phyloP scores from a whole-genome alignment of 1,140 invertebrate species.

The Melanaphis sacchari region DNA sequence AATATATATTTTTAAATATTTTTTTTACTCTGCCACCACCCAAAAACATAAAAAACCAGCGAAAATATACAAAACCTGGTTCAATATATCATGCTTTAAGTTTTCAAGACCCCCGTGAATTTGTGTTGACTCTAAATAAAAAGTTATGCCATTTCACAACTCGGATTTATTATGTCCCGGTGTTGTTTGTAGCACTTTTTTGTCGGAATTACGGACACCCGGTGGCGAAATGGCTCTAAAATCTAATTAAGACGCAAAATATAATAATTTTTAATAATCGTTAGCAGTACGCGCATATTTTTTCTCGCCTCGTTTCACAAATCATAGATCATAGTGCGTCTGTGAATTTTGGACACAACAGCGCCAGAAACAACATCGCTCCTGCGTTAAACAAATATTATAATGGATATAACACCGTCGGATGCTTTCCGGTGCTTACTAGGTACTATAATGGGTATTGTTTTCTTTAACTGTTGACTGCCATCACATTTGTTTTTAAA shows the following conservation, averaged over 20 bases:
- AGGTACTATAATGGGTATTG: background rate
- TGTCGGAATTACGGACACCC: slow-evolving; percentile 56
- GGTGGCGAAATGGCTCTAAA: slow-evolving; percentile 52
- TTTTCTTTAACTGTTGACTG: background rate
- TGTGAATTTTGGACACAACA: slow-evolving; percentile 34
- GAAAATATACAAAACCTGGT: slow-evolving; percentile 52
- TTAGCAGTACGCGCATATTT: slow-evolving; percentile 3
- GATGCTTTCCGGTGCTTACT: background rate
- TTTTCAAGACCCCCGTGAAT: slow-evolving; percentile 55
- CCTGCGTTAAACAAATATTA: background rate
- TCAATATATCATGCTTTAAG: slow-evolving; percentile 57
- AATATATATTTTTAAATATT: background rate
- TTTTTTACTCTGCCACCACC: background rate
- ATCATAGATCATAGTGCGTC: slow-evolving; percentile 45
- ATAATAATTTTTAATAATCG: slow-evolving; percentile 57
- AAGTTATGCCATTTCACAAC: slow-evolving; percentile 54
- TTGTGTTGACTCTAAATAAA: slow-evolving; percentile 49
- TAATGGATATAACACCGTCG: background rate
- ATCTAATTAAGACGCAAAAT: slow-evolving; percentile 55
- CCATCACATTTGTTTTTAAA: background rate
- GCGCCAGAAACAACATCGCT: slow-evolving; percentile 7
- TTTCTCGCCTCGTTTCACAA: slow-evolving; percentile 28
- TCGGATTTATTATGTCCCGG: slow-evolving; percentile 56
- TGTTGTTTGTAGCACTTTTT: slow-evolving; percentile 44
- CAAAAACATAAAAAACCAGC: slow-evolving; percentile 30